These are phyloP conservation scores for Ptychadena robeensis DNA, from an alignment of 2,797 vertebrate species.

Conservation along the genomic window DNA sequence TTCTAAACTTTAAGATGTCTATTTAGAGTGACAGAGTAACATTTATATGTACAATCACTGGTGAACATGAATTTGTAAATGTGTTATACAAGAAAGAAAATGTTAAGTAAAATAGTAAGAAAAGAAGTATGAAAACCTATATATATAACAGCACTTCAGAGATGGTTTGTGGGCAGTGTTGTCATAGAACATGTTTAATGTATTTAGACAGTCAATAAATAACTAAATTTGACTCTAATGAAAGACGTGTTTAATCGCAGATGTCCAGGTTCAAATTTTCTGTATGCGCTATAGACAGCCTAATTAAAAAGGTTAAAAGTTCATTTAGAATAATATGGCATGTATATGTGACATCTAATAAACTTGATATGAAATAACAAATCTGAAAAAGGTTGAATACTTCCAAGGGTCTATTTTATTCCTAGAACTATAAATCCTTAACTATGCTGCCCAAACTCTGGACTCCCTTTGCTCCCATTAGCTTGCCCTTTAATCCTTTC, in stretches of 20 bases:
- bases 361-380: constrained; percentile 35
- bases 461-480: constrained; percentile 39
- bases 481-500: constrained; percentile 51
- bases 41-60: background rate
- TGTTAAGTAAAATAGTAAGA: no score
- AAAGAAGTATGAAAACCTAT: background rate
- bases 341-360: constrained; percentile 25
- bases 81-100: no score
- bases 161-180: background rate
- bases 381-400: constrained; percentile 20
- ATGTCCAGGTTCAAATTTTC: constrained; percentile 27
- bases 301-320: constrained; percentile 50
- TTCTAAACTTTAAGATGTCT: no score
- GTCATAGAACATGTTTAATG: constrained; percentile 24
- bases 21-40: no score
- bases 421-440: constrained; percentile 48
- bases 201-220: constrained; percentile 33
- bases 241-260: constrained; percentile 33
- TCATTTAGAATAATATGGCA: constrained; percentile 45
- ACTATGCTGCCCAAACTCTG: constrained; percentile 33
- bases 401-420: constrained; percentile 19
- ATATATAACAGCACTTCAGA: background rate
- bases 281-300: background rate
- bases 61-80: background rate
- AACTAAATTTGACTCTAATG: constrained; percentile 20